A percentile compares a stretch with the other conserved stretches of the same genome.
Evolutionary conservation across 2,888 invertebrate species (phyloP).

Genomic region (Disparrhopalites patrizii): DNA sequence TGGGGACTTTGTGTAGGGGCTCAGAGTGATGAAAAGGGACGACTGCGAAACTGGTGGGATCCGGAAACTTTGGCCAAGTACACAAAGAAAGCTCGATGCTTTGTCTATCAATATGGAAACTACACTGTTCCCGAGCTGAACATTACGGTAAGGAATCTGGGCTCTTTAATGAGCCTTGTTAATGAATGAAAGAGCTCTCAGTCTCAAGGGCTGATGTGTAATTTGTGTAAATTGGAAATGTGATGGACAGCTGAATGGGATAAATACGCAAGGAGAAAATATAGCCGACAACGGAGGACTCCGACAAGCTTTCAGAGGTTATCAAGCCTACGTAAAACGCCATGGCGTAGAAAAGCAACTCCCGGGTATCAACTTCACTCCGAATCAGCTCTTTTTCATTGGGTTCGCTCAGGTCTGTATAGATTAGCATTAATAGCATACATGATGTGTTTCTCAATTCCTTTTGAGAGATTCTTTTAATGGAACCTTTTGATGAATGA

Average conservation of each 20-base stretch:
- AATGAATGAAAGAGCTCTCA: slow-evolving; percentile 50
- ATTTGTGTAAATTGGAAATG: slow-evolving; percentile 48
- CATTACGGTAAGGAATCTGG: not conserved
- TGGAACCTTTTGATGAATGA: too few species aligned
- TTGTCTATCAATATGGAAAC: slow-evolving; percentile 88
- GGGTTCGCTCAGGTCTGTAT: slow-evolving; percentile 53
- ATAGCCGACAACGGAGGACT: slow-evolving; percentile 50
- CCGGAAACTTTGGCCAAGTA: slow-evolving; percentile 75
- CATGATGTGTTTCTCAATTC: too few species aligned
- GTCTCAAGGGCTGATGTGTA: slow-evolving; percentile 58
- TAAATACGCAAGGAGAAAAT: slow-evolving; percentile 55
- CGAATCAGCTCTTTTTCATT: slow-evolving; percentile 54
- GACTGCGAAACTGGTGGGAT: slow-evolving; percentile 90
- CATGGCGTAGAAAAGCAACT: slow-evolving; percentile 46
- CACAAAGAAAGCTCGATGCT: slow-evolving; percentile 77
- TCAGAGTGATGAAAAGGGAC: slow-evolving; percentile 87
- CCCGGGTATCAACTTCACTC: slow-evolving; percentile 49
- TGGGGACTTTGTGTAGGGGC: too few species aligned
- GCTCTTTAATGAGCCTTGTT: not conserved
- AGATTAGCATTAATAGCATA: too few species aligned
- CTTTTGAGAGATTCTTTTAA: too few species aligned
- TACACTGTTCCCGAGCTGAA: slow-evolving; percentile 57
- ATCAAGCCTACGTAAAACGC: slow-evolving; percentile 39
- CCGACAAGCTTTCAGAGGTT: slow-evolving; percentile 47
- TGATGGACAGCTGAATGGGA: slow-evolving; percentile 70